These are phyloP conservation scores for Myripristis murdjan DNA, from an alignment of 2,797 vertebrate species.

Conservation along the genomic window DNA sequence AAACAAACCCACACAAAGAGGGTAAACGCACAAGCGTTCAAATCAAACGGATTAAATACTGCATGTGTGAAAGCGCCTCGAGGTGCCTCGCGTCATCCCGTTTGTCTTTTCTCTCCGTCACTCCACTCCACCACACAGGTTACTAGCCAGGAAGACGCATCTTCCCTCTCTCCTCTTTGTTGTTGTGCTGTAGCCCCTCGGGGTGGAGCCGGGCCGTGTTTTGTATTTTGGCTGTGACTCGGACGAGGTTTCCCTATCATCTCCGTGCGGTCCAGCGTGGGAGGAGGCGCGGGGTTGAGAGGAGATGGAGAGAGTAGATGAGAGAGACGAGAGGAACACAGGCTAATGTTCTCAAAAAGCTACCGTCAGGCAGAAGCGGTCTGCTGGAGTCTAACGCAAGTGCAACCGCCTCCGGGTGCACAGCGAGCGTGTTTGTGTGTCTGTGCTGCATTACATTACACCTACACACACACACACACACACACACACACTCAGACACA, in stretches of 20 bases:
- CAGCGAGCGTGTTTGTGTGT: constrained; percentile 58
- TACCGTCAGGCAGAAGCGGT: constrained; percentile 32
- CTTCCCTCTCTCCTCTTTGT: background rate
- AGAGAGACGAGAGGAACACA: constrained; percentile 20
- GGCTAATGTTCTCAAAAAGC: constrained; percentile 46
- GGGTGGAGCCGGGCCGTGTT: constrained; percentile 7
- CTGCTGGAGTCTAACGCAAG: constrained; percentile 51
- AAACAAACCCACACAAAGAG: no score
- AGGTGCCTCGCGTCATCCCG: background rate
- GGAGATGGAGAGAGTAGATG: background rate
- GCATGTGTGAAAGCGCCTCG: no score
- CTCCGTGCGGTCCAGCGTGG: constrained; percentile 14
- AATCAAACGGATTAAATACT: no score
- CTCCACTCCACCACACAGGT: background rate
- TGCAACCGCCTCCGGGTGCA: constrained; percentile 57
- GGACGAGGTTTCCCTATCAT: constrained; percentile 14
- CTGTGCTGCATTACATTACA: constrained; percentile 65
- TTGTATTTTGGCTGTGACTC: constrained; percentile 19
- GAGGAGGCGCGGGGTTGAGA: background rate
- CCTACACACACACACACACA: constrained; percentile 68
- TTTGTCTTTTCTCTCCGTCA: no score
- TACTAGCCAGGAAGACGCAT: background rate
- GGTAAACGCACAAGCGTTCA: no score
- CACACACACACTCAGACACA: constrained; percentile 74
- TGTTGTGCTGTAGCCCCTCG: background rate